These are phyloP conservation scores for Alcedo atthis DNA, from an alignment of 2,797 vertebrate species.

Conservation along the genomic window DNA sequence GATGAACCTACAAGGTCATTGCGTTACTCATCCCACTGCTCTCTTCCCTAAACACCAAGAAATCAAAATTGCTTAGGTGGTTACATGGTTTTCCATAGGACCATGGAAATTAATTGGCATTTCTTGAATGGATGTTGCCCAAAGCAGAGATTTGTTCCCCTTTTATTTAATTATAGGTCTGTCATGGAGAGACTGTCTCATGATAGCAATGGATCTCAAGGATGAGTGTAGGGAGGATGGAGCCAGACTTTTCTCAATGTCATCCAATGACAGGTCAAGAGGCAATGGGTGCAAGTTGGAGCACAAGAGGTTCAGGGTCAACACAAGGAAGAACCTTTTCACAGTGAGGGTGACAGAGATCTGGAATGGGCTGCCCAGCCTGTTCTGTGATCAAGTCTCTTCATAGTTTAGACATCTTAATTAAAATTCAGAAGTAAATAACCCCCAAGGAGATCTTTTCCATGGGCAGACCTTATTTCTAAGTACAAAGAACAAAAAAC, in stretches of 20 bases:
- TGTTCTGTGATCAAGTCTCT: not conserved
- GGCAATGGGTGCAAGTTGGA: too few relatives aligned
- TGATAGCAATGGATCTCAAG: not conserved
- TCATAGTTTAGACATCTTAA: not conserved
- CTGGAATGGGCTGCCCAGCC: too few relatives aligned
- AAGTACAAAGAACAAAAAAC: not conserved
- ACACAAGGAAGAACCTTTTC: too few relatives aligned
- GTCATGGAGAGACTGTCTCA: accelerated
- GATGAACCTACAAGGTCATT: not conserved
- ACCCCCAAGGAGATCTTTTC: not conserved
- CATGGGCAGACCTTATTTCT: not conserved
- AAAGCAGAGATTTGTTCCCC: not conserved
- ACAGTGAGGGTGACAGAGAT: too few relatives aligned
- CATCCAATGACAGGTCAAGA: too few relatives aligned
- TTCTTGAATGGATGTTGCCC: not conserved
- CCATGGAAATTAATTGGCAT: not conserved
- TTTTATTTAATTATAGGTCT: not conserved
- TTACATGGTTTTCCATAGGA: accelerated
- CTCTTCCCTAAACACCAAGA: not conserved
- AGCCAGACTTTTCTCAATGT: too few relatives aligned
- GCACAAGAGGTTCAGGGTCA: too few relatives aligned
- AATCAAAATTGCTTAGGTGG: not conserved
- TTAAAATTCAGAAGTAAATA: not conserved
- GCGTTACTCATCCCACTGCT: not conserved
- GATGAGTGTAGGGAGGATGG: too few relatives aligned